These are phyloP conservation scores for Campylomormyrus numenius DNA, from an alignment of 2,113 vertebrate species.

Conservation along the genomic window DNA sequence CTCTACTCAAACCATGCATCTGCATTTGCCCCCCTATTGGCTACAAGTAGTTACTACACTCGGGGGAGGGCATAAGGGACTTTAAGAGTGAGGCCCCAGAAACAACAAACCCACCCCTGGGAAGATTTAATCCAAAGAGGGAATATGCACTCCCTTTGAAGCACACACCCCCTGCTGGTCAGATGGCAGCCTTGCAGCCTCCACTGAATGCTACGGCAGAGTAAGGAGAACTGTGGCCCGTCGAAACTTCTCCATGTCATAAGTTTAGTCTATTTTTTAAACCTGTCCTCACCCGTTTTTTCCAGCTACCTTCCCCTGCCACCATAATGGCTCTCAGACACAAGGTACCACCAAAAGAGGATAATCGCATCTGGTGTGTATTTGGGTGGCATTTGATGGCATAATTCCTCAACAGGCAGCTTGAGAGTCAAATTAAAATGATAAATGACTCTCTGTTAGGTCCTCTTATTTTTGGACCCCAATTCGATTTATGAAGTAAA, in stretches of 20 bases:
- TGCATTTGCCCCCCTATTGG: background rate
- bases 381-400: background rate
- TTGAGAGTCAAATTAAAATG: constrained; percentile 13
- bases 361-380: constrained; percentile 1
- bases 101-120: background rate
- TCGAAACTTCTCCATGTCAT: background rate
- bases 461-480: background rate
- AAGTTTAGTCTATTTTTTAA: background rate
- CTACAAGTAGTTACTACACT: background rate
- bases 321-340: too few species aligned
- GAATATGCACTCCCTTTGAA: background rate
- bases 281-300: background rate
- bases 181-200: background rate
- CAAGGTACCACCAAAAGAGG: background rate
- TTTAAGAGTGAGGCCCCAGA: background rate
- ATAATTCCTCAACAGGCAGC: background rate
- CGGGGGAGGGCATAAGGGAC: background rate
- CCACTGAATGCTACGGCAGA: background rate
- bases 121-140: background rate
- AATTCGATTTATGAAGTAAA: constrained; percentile 17
- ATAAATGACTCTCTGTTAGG: constrained; percentile 1
- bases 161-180: background rate
- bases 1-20: background rate
- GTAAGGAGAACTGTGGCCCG: background rate
- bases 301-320: background rate